Conservation (phyloP, 2,797 vertebrate genomes). For the Iguana delicatissima region DNA sequence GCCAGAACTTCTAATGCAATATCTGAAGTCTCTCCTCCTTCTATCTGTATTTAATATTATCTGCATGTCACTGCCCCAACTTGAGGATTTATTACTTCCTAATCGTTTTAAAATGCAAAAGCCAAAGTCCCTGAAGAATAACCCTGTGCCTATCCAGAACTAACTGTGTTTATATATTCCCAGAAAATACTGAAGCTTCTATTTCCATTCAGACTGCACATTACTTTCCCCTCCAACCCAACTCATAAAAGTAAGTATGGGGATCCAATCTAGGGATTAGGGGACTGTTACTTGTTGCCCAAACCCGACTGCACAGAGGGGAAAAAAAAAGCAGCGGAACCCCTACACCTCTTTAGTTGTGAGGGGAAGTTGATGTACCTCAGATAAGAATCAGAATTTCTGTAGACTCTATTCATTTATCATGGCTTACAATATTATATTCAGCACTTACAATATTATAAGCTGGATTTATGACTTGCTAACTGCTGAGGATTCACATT, state of each 20-base stretch:
- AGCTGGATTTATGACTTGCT: too few species aligned
- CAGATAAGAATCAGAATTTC: not conserved
- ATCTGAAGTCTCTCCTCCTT: not conserved
- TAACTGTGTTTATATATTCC: not conserved
- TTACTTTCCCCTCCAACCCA: not conserved
- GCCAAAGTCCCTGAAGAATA: not conserved
- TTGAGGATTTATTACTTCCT: not conserved
- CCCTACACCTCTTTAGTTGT: not conserved
- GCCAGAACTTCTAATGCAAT: not conserved
- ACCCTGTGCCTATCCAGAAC: not conserved
- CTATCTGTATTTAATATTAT: not conserved
- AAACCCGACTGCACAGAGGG: not conserved
- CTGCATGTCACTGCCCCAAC: not conserved
- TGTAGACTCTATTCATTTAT: not conserved
- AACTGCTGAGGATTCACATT: too few species aligned
- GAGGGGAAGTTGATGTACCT: not conserved
- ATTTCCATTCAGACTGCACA: not conserved
- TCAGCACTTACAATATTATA: too few species aligned
- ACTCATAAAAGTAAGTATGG: not conserved
- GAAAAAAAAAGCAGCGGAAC: too few species aligned
- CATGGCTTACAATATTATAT: not conserved
- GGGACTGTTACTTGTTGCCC: not conserved
- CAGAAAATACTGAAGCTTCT: not conserved
- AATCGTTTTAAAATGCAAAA: not conserved
- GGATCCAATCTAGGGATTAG: not conserved